Evolutionary conservation across 1,140 invertebrate genomes (phyloP).

Genomic region (Ectropis grisescens): DNA sequence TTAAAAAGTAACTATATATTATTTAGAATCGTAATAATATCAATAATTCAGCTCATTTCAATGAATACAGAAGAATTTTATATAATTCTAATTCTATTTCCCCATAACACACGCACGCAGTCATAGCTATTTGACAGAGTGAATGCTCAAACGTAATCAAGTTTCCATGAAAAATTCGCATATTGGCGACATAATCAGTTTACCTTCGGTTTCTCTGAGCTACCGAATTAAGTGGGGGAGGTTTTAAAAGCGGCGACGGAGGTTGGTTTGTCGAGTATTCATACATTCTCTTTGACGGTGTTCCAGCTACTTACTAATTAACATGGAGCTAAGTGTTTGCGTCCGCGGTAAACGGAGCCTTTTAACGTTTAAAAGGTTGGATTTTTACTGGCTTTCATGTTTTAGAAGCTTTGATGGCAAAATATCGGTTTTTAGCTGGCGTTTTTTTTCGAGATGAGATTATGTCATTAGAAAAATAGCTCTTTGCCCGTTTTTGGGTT

Average conservation of each 20-base stretch:
- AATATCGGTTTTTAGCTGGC: constrained; percentile 48
- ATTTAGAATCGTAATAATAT: too few species aligned
- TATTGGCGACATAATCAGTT: constrained; percentile 63
- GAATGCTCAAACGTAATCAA: constrained; percentile 12
- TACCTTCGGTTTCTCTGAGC: constrained; percentile 63
- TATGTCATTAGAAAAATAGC: constrained; percentile 24
- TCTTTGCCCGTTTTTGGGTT: too few species aligned
- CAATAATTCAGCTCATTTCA: too few species aligned
- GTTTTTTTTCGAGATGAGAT: constrained; percentile 46
- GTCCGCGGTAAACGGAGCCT: constrained; percentile 65
- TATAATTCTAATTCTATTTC: constrained; percentile 11
- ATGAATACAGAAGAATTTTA: too few species aligned
- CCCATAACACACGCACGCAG: constrained; percentile 3
- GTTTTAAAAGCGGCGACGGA: constrained; percentile 64
- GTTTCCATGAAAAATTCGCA: constrained; percentile 45
- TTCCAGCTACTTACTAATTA: constrained; percentile 65
- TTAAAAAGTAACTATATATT: too few species aligned
- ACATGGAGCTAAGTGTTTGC: constrained; percentile 67
- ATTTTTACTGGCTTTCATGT: constrained; percentile 46
- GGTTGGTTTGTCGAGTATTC: constrained; percentile 61
- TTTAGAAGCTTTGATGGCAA: constrained; percentile 51
- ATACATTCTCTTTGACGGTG: constrained; percentile 67
- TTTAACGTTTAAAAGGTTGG: constrained; percentile 64
- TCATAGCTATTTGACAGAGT: too few species aligned
- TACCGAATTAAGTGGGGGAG: constrained; percentile 56